Evolutionary conservation across 2,888 invertebrate genomes (phyloP).

Genomic region (Volucella zonaria): DNA sequence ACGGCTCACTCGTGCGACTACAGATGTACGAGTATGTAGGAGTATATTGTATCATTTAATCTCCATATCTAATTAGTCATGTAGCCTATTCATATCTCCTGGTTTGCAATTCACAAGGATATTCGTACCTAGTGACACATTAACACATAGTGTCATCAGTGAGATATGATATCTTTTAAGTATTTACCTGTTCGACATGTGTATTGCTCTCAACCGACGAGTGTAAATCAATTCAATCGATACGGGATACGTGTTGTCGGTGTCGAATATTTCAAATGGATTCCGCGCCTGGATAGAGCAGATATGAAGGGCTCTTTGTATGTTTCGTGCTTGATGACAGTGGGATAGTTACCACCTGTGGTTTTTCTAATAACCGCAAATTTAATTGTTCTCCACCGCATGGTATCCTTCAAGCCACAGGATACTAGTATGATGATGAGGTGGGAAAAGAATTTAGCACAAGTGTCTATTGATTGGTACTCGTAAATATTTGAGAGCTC

Average conservation of each 20-base stretch:
- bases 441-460: constrained; percentile 6
- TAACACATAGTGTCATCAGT: constrained; percentile 37
- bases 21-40: too few relatives aligned
- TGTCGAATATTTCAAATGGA: background rate
- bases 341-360: constrained; percentile 30
- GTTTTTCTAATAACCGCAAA: constrained; percentile 45
- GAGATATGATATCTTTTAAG: constrained; percentile 57
- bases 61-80: constrained; percentile 57
- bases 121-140: constrained; percentile 20
- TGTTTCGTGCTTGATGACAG: background rate
- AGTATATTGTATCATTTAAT: constrained; percentile 33
- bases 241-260: constrained; percentile 8
- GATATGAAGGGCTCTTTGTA: background rate
- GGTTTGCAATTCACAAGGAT: constrained; percentile 26
- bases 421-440: background rate
- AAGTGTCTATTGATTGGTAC: constrained; percentile 18
- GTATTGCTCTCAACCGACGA: constrained; percentile 1
- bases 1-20: background rate
- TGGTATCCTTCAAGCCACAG: constrained; percentile 26
- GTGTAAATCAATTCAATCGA: constrained; percentile 57
- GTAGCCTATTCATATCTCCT: constrained; percentile 12
- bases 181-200: constrained; percentile 44
- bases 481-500: constrained; percentile 26
- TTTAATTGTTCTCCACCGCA: constrained; percentile 51
- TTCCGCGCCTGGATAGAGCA: background rate